Base-by-base conservation (phyloP, 2,113 vertebrate genomes). In the Chamaea fasciata region DNA sequence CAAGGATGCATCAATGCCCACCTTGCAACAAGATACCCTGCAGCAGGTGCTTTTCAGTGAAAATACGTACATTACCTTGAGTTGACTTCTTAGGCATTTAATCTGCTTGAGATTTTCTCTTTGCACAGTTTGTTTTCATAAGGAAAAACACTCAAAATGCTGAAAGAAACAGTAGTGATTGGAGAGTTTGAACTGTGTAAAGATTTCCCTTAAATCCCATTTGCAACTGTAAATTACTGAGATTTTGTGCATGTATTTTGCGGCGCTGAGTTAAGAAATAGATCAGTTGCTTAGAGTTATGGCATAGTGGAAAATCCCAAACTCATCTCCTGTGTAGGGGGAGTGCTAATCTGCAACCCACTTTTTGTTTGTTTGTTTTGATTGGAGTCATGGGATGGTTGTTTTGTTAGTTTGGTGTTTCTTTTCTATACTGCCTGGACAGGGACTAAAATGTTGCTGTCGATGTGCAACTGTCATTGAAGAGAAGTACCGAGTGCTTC, bases 1-100 rank as follows among this genome's bases (percentile, higher is more conserved):
- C 89, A 95, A 93, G 84, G 53, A 93, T 89, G 87, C 70, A 71
- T 88, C 91, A 87, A 21, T 69, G 57, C 53, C 21, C 59, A 80
- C 67, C 87, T 95, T 93, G 70, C 3, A 22, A 85, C 30, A 89
- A 67, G 83, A 87, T 52, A 60, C 67, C 60, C 77, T 90, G 74
- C 60, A 85, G 91, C 92, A 95, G 86, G 57, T 95, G 67, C 57
- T 89, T 92, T 95, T 83, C 59, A 89, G 63, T 81, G 81, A 92
- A 87, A 86, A 96, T 71, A 80, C 83, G 75, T 84, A 90, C 79
- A 78, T 81, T 91, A 62, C 68, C 60, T 86, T 75, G 59, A 94
- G 46, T 10, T 93, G 76, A 56, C 41, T 88, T 91, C 70, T 92
- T 71, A 78, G 94, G 83, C 19, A 64, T 83, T 89, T 90, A 87